Evolutionary conservation across 2,797 vertebrate species (phyloP), one percentile per base, ranked within the genome.

Genomic region (Kryptopterus vitreolus): DNA sequence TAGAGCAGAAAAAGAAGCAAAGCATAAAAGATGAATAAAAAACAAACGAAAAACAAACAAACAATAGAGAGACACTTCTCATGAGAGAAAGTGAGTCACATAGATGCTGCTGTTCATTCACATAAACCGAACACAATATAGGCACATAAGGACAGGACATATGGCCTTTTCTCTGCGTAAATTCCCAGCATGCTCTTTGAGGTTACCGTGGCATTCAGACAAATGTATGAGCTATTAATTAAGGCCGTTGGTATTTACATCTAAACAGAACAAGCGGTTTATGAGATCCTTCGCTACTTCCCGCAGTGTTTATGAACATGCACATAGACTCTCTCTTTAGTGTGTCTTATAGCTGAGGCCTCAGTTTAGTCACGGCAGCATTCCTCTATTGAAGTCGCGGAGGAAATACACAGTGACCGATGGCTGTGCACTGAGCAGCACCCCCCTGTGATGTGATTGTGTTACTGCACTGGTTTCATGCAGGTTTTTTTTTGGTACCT

Each of bases 401-500:
- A 50, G 11, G 46, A 33, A 55, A 72, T 35, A 55, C 31, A 12
- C 29, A 55, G 2, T 57, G 12, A 3, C 48, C 31, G 48, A 31
- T 35, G 10, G 16, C 38, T 50, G 24, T 13, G 24, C 55, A 55
- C 20, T 68, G 53, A 68, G 38, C 68, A 73, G 66, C 59, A 53
- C 77, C 75, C 24, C 52, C 53, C 8, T 50, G 46, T 78, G 62
- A 59, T 79, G 43, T 46, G 53, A 50, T 75, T 55, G 35, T 53
- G 33, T 43, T 57, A 55, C 52, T 72, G n/a, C 62, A 46, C 24
- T 18, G 5, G 5, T n/a, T 59, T 31, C 18, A 58, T 81, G 72
- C 55, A 26, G 61, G 57, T 4, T 6, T 0, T 63, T n/a, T n/a
- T n/a, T n/a, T n/a, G n/a, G 81, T 94, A 94, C 94, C 93, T 94